A percentile compares a stretch with the other conserved stretches of the same genome.
Evolutionary conservation across 1,140 invertebrate species (phyloP).

Genomic region (Microplitis demolitor): DNA sequence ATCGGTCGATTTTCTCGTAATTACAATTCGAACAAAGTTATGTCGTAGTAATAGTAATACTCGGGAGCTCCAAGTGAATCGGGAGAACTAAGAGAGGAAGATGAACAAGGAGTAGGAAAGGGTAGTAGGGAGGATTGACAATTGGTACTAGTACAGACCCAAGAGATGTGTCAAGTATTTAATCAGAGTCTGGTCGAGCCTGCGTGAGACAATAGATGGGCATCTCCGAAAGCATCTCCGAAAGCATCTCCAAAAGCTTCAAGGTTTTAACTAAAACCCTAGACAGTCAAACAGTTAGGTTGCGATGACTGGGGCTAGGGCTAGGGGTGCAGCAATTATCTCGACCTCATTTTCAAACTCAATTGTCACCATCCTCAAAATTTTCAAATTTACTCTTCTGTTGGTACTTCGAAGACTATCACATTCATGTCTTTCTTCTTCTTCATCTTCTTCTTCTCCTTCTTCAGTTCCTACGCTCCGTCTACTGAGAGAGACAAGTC

Average conservation of each 20-base stretch:
- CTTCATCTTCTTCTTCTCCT: too few relatives aligned
- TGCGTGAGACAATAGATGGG: constrained; percentile 53
- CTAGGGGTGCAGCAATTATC: constrained; percentile 37
- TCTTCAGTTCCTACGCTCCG: too few relatives aligned
- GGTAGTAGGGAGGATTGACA: too few relatives aligned
- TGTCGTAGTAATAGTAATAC: constrained; percentile 32
- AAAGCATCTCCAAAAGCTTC: constrained; percentile 39
- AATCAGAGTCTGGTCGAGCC: constrained; percentile 53
- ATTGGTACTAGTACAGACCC: constrained; percentile 15
- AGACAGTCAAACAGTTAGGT: background rate
- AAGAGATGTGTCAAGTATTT: constrained; percentile 60
- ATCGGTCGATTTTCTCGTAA: constrained; percentile 42
- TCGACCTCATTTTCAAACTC: constrained; percentile 41
- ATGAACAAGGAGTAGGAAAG: too few relatives aligned
- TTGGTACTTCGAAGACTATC: too few relatives aligned
- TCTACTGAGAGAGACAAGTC: too few relatives aligned
- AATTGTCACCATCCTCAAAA: background rate
- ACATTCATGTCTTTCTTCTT: background rate
- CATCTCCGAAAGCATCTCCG: constrained; percentile 39
- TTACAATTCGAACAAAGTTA: constrained; percentile 61
- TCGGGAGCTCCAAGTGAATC: background rate
- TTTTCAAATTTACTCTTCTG: background rate
- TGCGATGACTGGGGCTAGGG: constrained; percentile 31
- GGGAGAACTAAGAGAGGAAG: constrained; percentile 25
- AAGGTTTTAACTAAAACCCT: background rate